Evolutionary conservation across 2,113 vertebrate species (phyloP).

Genomic region (Phylloscopus trochiloides): DNA sequence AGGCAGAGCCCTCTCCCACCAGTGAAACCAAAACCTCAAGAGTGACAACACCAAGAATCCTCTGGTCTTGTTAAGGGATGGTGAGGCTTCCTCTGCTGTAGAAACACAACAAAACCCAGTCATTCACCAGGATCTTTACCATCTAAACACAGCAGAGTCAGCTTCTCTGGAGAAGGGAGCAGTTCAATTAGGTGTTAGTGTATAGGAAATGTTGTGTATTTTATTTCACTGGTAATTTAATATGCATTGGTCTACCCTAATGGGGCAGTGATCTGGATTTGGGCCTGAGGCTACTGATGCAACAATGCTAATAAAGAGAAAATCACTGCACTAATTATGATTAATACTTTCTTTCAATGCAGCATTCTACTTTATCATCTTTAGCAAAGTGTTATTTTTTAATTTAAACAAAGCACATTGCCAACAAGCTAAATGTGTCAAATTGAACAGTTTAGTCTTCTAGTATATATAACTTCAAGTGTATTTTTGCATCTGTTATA

Average conservation of each 20-base stretch:
- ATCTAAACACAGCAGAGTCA: not conserved
- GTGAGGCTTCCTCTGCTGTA: not conserved
- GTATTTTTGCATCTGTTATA: not conserved
- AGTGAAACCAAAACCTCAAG: not conserved
- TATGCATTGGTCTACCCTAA: not conserved
- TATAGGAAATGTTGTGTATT: not conserved
- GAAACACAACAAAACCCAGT: not conserved
- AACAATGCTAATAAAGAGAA: not conserved
- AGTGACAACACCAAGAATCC: not conserved
- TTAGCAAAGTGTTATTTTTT: not conserved
- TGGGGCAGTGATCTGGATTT: not conserved
- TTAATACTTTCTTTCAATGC: not conserved
- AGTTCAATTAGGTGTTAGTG: not conserved
- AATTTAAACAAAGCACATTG: slow-evolving; percentile 31
- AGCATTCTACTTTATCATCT: not conserved
- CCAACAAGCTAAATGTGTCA: slow-evolving; percentile 12
- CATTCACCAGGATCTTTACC: not conserved
- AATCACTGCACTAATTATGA: not conserved
- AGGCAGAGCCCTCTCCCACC: not conserved
- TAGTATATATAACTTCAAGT: not conserved
- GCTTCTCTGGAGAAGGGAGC: not conserved
- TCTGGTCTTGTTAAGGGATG: not conserved
- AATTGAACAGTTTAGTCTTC: slow-evolving; percentile 16
- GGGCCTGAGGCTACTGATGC: not conserved
- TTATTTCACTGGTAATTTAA: not conserved